A percentile compares a stretch with the other conserved stretches of the same genome.
Evolutionary conservation across 2,888 invertebrate species (phyloP).

Genomic region (Megamerina dolium): DNA sequence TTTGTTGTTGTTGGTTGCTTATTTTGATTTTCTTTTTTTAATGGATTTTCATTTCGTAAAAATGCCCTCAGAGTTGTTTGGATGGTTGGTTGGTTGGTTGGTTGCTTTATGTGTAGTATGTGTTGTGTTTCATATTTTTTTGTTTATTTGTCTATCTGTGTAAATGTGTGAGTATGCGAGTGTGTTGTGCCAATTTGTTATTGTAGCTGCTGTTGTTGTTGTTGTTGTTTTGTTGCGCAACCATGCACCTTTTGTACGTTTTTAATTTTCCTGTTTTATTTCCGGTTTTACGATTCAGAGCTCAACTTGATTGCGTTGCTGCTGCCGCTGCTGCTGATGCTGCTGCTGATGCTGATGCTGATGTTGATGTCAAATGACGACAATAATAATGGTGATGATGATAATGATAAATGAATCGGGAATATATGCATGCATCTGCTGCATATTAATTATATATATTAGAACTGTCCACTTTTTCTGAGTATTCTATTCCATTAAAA

Average conservation of each 20-base stretch:
- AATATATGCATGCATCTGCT: too few species aligned
- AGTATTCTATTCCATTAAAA: too few species aligned
- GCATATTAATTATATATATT: too few species aligned
- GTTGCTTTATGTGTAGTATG: background rate
- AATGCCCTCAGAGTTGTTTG: slow-evolving; percentile 29
- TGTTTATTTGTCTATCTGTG: slow-evolving; percentile 8
- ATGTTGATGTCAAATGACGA: slow-evolving; percentile 5
- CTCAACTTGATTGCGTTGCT: slow-evolving; percentile 40
- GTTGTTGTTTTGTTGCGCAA: slow-evolving; percentile 16
- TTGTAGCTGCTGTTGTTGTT: slow-evolving; percentile 1
- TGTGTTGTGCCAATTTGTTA: slow-evolving; percentile 22
- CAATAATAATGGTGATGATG: too few species aligned
- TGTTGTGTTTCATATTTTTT: slow-evolving; percentile 9
- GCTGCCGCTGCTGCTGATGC: slow-evolving; percentile 4
- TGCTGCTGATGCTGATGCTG: slow-evolving; percentile 7
- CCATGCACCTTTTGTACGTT: slow-evolving; percentile 46
- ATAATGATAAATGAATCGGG: too few species aligned
- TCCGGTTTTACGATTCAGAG: slow-evolving; percentile 49
- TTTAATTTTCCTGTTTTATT: slow-evolving; percentile 51
- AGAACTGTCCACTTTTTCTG: too few species aligned
- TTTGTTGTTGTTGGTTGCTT: too few species aligned
- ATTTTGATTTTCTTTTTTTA: too few species aligned
- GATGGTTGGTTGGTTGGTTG: slow-evolving; percentile 24
- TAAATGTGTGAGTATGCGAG: too few species aligned
- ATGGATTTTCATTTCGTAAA: slow-evolving; percentile 12